Percentiles rank a stretch among this genome's conserved stretches.
Evolutionary conservation across 2,797 vertebrate species (phyloP).

Genomic region (Nothura maculosa): DNA sequence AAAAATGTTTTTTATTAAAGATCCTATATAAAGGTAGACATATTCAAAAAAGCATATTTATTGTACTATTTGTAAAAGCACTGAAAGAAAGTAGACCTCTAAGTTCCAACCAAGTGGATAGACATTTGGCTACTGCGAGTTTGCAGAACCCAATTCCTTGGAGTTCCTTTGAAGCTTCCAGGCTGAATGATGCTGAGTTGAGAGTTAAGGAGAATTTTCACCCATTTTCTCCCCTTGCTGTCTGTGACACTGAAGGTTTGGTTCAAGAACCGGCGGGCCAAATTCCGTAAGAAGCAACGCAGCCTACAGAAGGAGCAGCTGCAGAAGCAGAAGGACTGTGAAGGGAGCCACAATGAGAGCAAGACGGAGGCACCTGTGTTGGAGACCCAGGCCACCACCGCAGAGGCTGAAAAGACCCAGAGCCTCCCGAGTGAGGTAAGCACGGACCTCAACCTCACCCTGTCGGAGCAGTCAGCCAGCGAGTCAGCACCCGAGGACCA

Average conservation of each 20-base stretch:
- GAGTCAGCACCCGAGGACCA: constrained; percentile 94
- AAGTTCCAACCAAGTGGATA: neutral
- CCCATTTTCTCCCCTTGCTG: neutral
- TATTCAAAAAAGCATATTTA: rapidly evolving
- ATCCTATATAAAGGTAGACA: neutral
- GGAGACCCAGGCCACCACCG: constrained; percentile 82
- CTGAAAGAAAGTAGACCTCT: neutral
- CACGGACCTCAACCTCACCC: constrained; percentile 92
- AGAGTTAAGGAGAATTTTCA: neutral
- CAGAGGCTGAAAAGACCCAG: constrained; percentile 79
- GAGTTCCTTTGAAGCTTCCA: neutral
- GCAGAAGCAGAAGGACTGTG: constrained; percentile 95
- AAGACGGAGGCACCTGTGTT: constrained; percentile 82
- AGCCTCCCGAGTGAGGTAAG: constrained; percentile 84
- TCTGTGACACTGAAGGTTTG: constrained; percentile 87
- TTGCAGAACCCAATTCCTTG: neutral
- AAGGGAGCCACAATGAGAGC: constrained; percentile 83
- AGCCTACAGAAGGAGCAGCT: constrained; percentile 98
- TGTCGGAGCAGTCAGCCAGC: constrained; percentile 93
- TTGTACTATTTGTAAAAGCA: neutral
- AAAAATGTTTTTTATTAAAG: neutral
- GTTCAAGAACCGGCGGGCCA: constrained; percentile 98
- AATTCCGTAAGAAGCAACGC: constrained; percentile 98
- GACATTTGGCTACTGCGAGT: neutral
- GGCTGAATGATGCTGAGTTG: neutral